A percentile compares a stretch with the other conserved stretches of the same genome.
These are phyloP conservation scores for Polydrusus cervinus DNA, from an alignment of 2,888 invertebrate species.

Conservation along the genomic window DNA sequence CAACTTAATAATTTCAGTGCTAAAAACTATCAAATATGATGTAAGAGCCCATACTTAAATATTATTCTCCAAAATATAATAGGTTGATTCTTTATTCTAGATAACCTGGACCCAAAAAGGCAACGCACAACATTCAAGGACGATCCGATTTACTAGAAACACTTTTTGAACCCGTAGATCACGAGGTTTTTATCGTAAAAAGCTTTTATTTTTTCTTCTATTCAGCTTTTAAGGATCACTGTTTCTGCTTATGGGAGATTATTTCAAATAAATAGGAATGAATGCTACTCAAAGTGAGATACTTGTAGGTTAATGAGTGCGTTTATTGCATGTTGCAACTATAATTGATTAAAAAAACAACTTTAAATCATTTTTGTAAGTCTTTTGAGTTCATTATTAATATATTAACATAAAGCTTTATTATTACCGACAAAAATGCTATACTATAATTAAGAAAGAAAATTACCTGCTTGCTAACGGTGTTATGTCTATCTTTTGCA, in stretches of 20 bases:
- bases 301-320: constrained; percentile 80
- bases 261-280: constrained; percentile 99
- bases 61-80: too few relatives aligned
- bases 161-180: constrained; percentile 88
- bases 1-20: too few relatives aligned
- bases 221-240: constrained; percentile 98
- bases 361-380: too few relatives aligned
- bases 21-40: too few relatives aligned
- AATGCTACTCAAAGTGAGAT: constrained; percentile 96
- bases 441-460: too few relatives aligned
- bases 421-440: too few relatives aligned
- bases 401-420: too few relatives aligned
- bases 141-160: constrained; percentile 89
- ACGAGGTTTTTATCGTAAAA: constrained; percentile 94
- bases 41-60: too few relatives aligned
- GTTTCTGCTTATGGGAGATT: constrained; percentile 98
- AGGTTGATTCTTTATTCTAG: constrained; percentile 72
- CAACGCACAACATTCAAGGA: constrained; percentile 92
- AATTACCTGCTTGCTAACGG: too few relatives aligned
- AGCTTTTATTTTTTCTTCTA: constrained; percentile 99
- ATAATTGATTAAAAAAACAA: too few relatives aligned
- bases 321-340: not conserved
- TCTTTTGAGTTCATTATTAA: too few relatives aligned
- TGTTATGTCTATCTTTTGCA: too few relatives aligned
- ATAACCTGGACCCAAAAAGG: constrained; percentile 90